Evolutionary conservation across 64 coral and sea anemone species (phyloP), one percentile per base, ranked within the genome.

Genomic region (Cladopsammia gracilis): DNA sequence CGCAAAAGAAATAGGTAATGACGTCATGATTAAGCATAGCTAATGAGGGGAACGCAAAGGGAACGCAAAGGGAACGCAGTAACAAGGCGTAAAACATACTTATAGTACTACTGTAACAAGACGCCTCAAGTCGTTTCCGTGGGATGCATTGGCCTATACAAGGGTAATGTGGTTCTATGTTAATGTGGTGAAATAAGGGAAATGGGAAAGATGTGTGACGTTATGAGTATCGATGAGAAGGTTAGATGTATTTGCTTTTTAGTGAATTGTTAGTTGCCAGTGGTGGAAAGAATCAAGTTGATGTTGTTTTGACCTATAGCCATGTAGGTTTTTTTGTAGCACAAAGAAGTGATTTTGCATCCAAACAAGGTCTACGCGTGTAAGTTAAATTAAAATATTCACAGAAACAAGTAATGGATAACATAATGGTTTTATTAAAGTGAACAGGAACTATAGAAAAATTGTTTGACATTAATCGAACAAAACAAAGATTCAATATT

Each of bases 41-140:
- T n/a, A n/a, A n/a, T n/a, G n/a, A n/a, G n/a, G n/a, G n/a, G n/a
- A n/a, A n/a, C n/a, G n/a, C n/a, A n/a, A n/a, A n/a, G n/a, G n/a
- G n/a, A n/a, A n/a, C n/a, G n/a, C n/a, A n/a, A n/a, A n/a, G n/a
- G n/a, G n/a, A n/a, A n/a, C n/a, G n/a, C n/a, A n/a, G n/a, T n/a
- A n/a, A n/a, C n/a, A n/a, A n/a, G n/a, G n/a, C n/a, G n/a, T n/a
- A n/a, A n/a, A n/a, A n/a, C n/a, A n/a, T n/a, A n/a, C n/a, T n/a
- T n/a, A n/a, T n/a, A n/a, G n/a, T n/a, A n/a, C n/a, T n/a, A n/a
- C n/a, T n/a, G 34, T 90, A 71, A 75, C 72, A 75, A 75, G 72
- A 75, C 72, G 73, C 73, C 73, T 49, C 10, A 76, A 76, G 73
- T 76, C 73, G 73, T 76, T 76, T 76, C 73, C 73, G 73, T 76